Percentiles rank a stretch among this genome's conserved stretches.
These are phyloP conservation scores for Pherbina coryleti DNA, from an alignment of 2,888 invertebrate genomes.

Conservation along the genomic window DNA sequence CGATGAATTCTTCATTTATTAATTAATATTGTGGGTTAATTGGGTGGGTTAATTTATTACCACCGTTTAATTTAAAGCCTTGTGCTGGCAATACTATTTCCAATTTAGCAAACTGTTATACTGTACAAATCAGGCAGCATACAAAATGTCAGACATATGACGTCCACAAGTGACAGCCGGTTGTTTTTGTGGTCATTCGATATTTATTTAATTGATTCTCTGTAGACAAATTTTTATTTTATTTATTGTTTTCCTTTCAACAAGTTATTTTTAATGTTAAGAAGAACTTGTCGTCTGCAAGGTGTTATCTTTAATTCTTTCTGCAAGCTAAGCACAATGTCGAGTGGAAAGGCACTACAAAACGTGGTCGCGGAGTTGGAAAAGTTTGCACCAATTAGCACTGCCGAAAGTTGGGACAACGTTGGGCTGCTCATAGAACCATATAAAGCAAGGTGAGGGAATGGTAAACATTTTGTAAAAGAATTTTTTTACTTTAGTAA, in stretches of 20 bases:
- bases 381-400: conserved; percentile 76
- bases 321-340: conserved; percentile 2
- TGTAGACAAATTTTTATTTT: no score
- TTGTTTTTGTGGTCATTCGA: no score
- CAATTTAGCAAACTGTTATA: no score
- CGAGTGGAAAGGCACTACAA: conserved; percentile 48
- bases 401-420: conserved; percentile 94
- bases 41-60: no score
- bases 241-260: not conserved
- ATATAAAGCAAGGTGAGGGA: conserved; percentile 70
- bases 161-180: no score
- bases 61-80: no score
- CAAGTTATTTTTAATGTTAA: not conserved
- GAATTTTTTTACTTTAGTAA: not conserved
- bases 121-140: no score
- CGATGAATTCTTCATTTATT: no score
- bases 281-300: not conserved
- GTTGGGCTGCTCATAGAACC: conserved; percentile 93
- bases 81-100: no score
- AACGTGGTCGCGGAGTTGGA: conserved; percentile 75
- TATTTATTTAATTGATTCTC: no score
- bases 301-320: not conserved
- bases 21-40: no score
- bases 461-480: not conserved
- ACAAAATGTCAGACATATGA: no score